Percentiles rank a stretch among this genome's conserved stretches.
These are phyloP conservation scores for Himalopsyche anomala DNA, from an alignment of 2,888 invertebrate species.

Conservation along the genomic window DNA sequence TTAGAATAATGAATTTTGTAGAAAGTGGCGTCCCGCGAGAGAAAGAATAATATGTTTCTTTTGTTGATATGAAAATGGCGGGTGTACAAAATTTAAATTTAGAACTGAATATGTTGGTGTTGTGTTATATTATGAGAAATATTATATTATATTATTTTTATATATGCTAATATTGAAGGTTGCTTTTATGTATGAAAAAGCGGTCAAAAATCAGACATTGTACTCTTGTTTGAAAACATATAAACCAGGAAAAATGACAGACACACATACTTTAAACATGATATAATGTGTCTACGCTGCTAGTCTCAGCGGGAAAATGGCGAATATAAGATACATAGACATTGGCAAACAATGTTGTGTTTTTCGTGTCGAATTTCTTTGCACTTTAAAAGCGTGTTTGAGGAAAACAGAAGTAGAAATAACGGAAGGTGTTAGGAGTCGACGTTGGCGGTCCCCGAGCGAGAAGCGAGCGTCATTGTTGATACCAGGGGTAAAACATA, in stretches of 20 bases:
- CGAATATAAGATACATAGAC: constrained; percentile 40
- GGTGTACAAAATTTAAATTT: no score
- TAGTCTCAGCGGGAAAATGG: constrained; percentile 32
- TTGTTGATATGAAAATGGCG: no score
- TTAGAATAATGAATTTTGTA: no score
- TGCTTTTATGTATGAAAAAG: background rate
- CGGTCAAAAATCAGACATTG: background rate
- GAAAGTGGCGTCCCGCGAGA: no score
- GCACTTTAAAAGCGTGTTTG: constrained; percentile 45
- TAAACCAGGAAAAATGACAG: constrained; percentile 35
- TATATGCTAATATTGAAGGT: background rate
- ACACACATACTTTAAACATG: constrained; percentile 28
- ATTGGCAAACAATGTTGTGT: constrained; percentile 40
- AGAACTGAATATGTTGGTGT: no score
- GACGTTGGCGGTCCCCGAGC: constrained; percentile 48
- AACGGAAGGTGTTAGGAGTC: constrained; percentile 55
- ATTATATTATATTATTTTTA: background rate
- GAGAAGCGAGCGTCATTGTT: background rate
- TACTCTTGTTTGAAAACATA: constrained; percentile 20
- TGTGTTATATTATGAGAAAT: no score
- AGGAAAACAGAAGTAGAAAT: constrained; percentile 56
- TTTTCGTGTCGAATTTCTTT: constrained; percentile 45
- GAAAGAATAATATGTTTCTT: no score
- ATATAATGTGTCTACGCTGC: constrained; percentile 17
- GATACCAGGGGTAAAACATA: constrained; percentile 7